These are phyloP conservation scores for Metaphire vulgaris DNA, from an alignment of 1,140 invertebrate species.

Conservation along the genomic window DNA sequence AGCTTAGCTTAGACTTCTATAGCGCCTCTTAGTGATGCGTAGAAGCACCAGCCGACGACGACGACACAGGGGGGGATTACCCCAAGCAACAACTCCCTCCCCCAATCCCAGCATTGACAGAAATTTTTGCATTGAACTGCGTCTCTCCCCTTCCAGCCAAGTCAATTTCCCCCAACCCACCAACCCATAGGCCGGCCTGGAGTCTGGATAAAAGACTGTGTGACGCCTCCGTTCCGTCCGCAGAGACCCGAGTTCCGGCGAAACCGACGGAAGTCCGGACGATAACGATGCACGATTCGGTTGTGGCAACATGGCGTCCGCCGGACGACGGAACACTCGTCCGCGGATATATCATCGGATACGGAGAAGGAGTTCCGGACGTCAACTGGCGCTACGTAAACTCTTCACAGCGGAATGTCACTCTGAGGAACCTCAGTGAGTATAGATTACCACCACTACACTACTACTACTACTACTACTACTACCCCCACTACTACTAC, in stretches of 20 bases:
- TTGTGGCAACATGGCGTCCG: conserved; percentile 20
- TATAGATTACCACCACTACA: background rate
- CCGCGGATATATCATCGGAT: conserved; percentile 26
- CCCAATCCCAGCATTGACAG: too few relatives aligned
- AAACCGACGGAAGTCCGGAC: conserved; percentile 19
- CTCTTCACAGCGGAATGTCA: conserved; percentile 22
- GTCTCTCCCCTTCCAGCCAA: too few relatives aligned
- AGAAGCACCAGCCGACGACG: too few relatives aligned
- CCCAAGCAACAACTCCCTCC: too few relatives aligned
- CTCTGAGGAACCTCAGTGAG: conserved; percentile 26
- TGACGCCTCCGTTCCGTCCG: too few relatives aligned
- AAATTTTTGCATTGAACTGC: too few relatives aligned
- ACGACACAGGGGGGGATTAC: too few relatives aligned
- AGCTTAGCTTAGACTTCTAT: too few relatives aligned
- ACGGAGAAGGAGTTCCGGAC: conserved; percentile 28
- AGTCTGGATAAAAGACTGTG: too few relatives aligned
- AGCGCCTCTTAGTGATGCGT: too few relatives aligned
- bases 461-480: background rate
- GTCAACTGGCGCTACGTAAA: conserved; percentile 29
- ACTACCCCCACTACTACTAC: background rate
- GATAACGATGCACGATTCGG: conserved; percentile 16
- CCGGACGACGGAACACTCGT: background rate
- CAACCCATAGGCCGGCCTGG: too few relatives aligned
- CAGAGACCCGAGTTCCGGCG: conserved; percentile 5
- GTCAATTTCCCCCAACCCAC: too few relatives aligned